These are phyloP conservation scores for Patiria miniata DNA, from an alignment of 35 echinoderm and acorn worm genomes.

Conservation along the genomic window DNA sequence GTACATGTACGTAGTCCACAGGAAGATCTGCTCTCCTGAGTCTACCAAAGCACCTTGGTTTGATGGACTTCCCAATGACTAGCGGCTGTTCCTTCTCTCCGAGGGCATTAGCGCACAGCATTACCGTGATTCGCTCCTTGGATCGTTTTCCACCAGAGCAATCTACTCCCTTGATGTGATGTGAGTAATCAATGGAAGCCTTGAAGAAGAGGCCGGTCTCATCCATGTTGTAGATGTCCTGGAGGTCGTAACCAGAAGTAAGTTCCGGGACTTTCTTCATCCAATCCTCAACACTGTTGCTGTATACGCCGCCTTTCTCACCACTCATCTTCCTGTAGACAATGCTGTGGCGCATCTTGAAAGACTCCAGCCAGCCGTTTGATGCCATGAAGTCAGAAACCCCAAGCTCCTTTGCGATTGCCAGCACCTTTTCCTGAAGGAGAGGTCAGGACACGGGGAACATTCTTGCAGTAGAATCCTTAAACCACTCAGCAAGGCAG, in stretches of 20 bases:
- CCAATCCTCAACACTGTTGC: slow-evolving; percentile 25
- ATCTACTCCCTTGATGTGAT: slow-evolving; percentile 6
- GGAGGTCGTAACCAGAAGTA: slow-evolving; percentile 1
- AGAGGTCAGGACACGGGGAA: slow-evolving; percentile 20
- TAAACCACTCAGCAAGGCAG: slow-evolving; percentile 33
- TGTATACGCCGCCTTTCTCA: neutral
- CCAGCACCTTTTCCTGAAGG: slow-evolving; percentile 34
- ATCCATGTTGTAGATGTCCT: slow-evolving; percentile 50
- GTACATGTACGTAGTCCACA: slow-evolving; percentile 54
- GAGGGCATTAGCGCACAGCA: slow-evolving; percentile 38
- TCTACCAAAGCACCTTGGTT: slow-evolving; percentile 27
- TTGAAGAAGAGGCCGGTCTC: slow-evolving; percentile 51
- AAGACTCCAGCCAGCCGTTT: slow-evolving; percentile 33
- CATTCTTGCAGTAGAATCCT: slow-evolving; percentile 20
- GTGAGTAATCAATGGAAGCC: neutral
- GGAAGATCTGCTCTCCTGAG: slow-evolving; percentile 16
- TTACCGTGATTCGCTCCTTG: slow-evolving; percentile 39
- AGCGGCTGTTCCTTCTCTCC: slow-evolving; percentile 26
- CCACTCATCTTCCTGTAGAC: slow-evolving; percentile 1
- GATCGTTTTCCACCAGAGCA: slow-evolving; percentile 28
- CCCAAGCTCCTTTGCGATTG: slow-evolving; percentile 16
- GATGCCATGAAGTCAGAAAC: slow-evolving; percentile 39
- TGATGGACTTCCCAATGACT: slow-evolving; percentile 35
- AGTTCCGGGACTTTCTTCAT: slow-evolving; percentile 28
- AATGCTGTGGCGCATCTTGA: slow-evolving; percentile 3